Base-by-base conservation (phyloP, 2,797 vertebrate genomes). In the Spinus pinus region DNA sequence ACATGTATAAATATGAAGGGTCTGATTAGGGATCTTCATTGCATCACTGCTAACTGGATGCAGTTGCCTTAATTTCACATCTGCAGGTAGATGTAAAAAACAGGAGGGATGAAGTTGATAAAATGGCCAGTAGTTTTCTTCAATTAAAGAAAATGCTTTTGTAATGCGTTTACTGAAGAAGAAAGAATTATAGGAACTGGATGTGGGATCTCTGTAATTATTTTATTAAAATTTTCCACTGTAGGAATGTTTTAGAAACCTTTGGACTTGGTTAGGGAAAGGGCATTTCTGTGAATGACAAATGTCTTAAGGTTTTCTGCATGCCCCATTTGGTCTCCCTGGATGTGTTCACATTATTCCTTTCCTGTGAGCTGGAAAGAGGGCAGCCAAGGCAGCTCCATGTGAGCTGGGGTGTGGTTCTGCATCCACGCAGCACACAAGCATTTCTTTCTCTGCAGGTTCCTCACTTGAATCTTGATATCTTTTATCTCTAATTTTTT, bases 381-480 rank as follows among this genome's bases (percentile, higher is more conserved):
- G 12, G 18, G 12, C 15, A 66, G 51, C 28, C 51, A 28, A 7
- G 12, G 44, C 60, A 62, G 39, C 46, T 56, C 42, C 17, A 1
- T 0, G 0, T n/a, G 31, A 81, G n/a, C 56, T 35, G 25, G 19
- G 9, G 10, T 16, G 13, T 46, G 47, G 41, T 47, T 78, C 57
- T 16, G 7, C 56, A 11, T 75, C 50, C 44, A 23, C 0, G 2
- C n/a, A 69, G 64, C 5, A 0, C 2, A 2, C 3, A 5, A 49
- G 19, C 27, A 24, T 30, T 65, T 49, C 20, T 37, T 73, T 51
- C 23, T 74, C 53, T 10, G 9, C n/a, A 19, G 57, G 17, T 25
- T 84, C 41, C 25, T 14, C 8, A 1, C 30, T 60, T 72, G 24
- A 22, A 17, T 58, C 28, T 58, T 33, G 17, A 4, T 70, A 19